Evolutionary conservation across 2,113 vertebrate genomes (phyloP).

Genomic region (Antechinus stuartii): DNA sequence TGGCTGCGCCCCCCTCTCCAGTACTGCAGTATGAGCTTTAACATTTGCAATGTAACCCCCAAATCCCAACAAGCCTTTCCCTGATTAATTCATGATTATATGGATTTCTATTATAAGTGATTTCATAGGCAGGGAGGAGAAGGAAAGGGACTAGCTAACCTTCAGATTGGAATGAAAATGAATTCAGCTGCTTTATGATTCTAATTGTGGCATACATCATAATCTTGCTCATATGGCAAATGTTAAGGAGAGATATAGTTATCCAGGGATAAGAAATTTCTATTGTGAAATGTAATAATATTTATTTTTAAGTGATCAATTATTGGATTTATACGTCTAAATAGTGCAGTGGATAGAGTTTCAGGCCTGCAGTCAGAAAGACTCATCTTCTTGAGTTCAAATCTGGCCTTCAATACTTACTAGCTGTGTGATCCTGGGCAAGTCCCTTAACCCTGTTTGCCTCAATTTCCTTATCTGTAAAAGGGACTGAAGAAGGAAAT

Average conservation of each 20-base stretch:
- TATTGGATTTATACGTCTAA: not conserved
- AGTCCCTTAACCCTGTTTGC: not conserved
- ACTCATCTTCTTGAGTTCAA: not conserved
- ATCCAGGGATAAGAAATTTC: not conserved
- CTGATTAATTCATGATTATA: not conserved
- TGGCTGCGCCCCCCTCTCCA: not conserved
- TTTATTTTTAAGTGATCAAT: slow-evolving; percentile 44
- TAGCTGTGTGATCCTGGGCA: not conserved
- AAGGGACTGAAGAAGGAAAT: not conserved
- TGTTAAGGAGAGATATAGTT: slow-evolving; percentile 16
- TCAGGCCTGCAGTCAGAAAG: no score
- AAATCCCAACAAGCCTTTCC: slow-evolving; percentile 39
- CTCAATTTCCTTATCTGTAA: not conserved
- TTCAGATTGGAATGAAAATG: slow-evolving; percentile 47
- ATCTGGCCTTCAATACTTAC: not conserved
- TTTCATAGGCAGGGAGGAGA: slow-evolving; percentile 18
- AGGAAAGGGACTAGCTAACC: not conserved
- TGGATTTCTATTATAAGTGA: slow-evolving; percentile 14
- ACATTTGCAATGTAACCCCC: slow-evolving; percentile 3
- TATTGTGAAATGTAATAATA: not conserved
- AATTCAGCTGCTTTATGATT: slow-evolving; percentile 47
- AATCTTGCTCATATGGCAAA: not conserved
- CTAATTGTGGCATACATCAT: not conserved
- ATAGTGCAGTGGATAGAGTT: not conserved
- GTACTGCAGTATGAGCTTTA: not conserved